These are phyloP conservation scores for Thysanoteuthis rhombus DNA, from an alignment of 2,888 invertebrate species.

Conservation along the genomic window DNA sequence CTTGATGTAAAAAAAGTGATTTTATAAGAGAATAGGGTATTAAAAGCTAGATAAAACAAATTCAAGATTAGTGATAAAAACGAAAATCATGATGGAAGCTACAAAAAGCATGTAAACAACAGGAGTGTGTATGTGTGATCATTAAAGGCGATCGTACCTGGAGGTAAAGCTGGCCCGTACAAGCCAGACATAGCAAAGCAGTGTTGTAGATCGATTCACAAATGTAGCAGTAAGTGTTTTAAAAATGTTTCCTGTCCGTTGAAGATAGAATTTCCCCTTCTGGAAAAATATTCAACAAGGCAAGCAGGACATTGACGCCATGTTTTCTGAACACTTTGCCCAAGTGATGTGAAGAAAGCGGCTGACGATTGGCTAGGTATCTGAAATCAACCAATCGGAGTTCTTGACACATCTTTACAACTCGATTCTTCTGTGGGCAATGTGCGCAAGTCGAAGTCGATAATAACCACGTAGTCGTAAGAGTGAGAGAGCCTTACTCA, in stretches of 20 bases:
- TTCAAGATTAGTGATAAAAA: neutral
- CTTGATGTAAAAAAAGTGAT: neutral
- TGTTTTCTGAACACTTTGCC: neutral
- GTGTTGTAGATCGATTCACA: neutral
- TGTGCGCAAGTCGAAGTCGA: too few relatives aligned
- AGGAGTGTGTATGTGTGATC: neutral
- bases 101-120: neutral
- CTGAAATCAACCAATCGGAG: neutral
- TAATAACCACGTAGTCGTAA: too few relatives aligned
- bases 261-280: neutral
- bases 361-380: neutral
- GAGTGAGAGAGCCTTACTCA: too few relatives aligned
- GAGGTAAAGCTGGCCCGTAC: constrained; percentile 53
- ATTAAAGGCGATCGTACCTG: constrained; percentile 39
- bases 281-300: neutral
- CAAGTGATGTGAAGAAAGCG: neutral
- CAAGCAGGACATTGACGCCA: neutral
- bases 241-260: neutral
- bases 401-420: neutral
- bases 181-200: constrained; percentile 17
- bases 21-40: neutral
- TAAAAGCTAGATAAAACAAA: neutral
- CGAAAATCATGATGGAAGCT: neutral
- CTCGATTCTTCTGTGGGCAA: neutral
- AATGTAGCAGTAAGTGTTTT: neutral